Evolutionary conservation across 2,113 vertebrate species (phyloP).

Genomic region (Scopus umbretta): DNA sequence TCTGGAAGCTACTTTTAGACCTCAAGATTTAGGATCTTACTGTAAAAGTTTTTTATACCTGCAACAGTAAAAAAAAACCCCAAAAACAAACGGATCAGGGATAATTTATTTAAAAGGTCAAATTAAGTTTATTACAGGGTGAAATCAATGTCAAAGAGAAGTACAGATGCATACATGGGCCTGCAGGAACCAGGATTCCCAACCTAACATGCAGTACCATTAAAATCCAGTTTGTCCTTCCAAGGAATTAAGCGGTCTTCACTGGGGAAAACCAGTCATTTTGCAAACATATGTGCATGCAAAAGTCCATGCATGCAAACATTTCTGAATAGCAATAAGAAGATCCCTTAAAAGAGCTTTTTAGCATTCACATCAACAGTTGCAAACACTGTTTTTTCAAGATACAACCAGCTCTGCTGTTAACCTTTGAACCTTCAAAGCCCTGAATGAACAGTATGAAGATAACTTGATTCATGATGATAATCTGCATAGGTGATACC

Average conservation of each 20-base stretch:
- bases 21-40: neutral
- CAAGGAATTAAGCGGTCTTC: neutral
- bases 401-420: neutral
- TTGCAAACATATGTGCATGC: neutral
- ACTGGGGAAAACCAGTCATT: neutral
- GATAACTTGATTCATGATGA: constrained; percentile 3
- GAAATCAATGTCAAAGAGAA: neutral
- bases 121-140: neutral
- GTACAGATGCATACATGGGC: neutral
- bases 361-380: neutral
- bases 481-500: neutral
- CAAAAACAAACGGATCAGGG: neutral
- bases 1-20: neutral
- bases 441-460: neutral
- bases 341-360: neutral
- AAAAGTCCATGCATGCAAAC: neutral
- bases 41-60: neutral
- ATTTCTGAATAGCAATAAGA: neutral
- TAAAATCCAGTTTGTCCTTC: neutral
- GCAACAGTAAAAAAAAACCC: neutral
- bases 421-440: constrained; percentile 17
- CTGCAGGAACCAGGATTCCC: neutral
- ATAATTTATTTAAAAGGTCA: neutral
- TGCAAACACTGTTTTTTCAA: neutral
- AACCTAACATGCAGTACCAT: neutral